Base-by-base conservation (phyloP, 2,888 invertebrate genomes). In the Norana najaformis region DNA sequence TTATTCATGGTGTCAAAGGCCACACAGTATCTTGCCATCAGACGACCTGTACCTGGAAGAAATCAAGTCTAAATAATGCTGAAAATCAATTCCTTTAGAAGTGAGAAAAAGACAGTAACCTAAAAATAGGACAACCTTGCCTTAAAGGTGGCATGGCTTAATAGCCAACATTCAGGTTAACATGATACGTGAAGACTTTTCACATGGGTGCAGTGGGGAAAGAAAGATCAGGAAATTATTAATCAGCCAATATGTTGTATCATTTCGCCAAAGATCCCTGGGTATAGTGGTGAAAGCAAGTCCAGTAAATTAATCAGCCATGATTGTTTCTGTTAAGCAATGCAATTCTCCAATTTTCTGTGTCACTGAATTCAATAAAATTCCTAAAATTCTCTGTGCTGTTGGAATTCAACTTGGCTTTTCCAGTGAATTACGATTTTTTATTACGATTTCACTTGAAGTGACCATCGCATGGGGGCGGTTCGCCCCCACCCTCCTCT, bases 1-100 rank as follows among this genome's bases (percentile, higher is more conserved):
- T 92, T 93, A 93, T 96, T 96, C 96, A 97, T 97, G 5, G 97
- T 97, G 93, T 96, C 96, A 94, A 97, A 96, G 90, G 96, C 96
- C 90, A 95, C 93, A 90, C 94, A 95, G 94, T 96, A 97, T 91
- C 96, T 95, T 11, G 97, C 97, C 97, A 97, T 97, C 82, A 97
- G 95, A 41, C 95, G 95, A 0, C 97, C 97, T 47, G 92, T 93
- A 18, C 93, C 94, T 94, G 92, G 20, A 92, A 3, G 69, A 91
- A 82, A 35, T 89, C 36, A 34, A 89, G 2, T 85, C 30, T 30
- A 85, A 37, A 36, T 88, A 34, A 36, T 11, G 34, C 35, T 88
- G 69, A 69, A 11, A 69, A 69, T 53, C 30, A 4, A 30, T n/a
- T 13, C 69, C 8, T 69, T 69, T n/a, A 69, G 69, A 30, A 69